A percentile compares a stretch with the other conserved stretches of the same genome.
Evolutionary conservation across 1,140 invertebrate species (phyloP).

Genomic region (Lepidotrigona ventralis): DNA sequence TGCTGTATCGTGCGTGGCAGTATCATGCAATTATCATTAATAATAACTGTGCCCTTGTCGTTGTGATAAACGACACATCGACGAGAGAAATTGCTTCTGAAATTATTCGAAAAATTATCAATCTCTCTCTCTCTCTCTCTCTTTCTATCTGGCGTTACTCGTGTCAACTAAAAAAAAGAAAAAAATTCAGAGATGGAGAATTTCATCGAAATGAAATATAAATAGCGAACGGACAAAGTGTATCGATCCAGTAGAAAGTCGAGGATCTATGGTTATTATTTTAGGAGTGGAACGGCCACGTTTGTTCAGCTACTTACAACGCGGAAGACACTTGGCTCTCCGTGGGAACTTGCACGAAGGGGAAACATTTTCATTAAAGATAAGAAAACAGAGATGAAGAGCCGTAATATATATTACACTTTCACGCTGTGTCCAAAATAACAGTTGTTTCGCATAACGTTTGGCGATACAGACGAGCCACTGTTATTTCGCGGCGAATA

Average conservation of each 20-base stretch:
- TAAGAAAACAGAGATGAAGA: not conserved
- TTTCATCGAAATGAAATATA: not conserved
- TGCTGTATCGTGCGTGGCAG: no score
- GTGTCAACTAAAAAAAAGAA: no score
- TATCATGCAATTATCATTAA: no score
- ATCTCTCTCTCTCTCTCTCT: no score
- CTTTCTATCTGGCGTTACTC: no score
- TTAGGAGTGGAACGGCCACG: not conserved
- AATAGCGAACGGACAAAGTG: not conserved
- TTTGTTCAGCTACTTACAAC: not conserved
- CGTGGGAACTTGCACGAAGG: not conserved
- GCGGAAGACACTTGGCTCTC: no score
- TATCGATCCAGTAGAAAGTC: not conserved
- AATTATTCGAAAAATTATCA: no score
- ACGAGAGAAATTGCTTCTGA: no score
- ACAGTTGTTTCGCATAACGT: not conserved
- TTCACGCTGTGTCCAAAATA: not conserved
- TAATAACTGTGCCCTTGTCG: no score
- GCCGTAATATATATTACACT: not conserved
- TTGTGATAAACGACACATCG: no score
- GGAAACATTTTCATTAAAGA: conserved; percentile 6
- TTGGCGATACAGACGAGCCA: not conserved
- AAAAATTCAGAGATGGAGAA: no score
- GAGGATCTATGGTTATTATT: not conserved
- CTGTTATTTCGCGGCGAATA: not conserved